phyloP scores from a whole-genome alignment of 2,888 invertebrate species.

The Syrista parreyssii region DNA sequence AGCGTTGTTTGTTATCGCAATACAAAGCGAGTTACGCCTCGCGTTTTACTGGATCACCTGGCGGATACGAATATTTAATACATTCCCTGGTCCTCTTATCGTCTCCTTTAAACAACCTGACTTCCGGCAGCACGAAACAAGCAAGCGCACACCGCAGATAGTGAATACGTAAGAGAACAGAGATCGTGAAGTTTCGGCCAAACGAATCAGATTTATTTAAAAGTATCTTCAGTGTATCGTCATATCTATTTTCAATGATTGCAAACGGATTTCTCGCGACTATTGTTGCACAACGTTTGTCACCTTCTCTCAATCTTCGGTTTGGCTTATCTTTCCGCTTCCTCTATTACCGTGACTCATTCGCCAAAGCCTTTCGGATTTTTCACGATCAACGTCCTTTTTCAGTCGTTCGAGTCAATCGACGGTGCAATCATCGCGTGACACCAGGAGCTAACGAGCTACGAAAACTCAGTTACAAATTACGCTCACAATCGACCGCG shows the following conservation, averaged over 20 bases:
- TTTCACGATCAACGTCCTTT: background rate
- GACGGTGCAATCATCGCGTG: background rate
- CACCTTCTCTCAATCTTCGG: background rate
- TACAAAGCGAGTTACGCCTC: conserved; percentile 14
- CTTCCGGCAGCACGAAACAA: background rate
- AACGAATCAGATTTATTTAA: background rate
- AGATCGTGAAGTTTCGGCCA: background rate
- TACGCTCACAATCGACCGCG: background rate
- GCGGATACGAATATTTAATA: conserved; percentile 34
- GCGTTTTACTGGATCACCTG: conserved; percentile 19
- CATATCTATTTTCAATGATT: background rate
- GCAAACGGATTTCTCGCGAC: background rate
- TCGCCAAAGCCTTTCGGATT: background rate
- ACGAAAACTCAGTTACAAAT: background rate
- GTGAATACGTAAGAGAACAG: background rate
- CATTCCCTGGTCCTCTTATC: conserved; percentile 22
- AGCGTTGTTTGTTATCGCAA: conserved; percentile 28
- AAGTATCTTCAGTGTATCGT: background rate
- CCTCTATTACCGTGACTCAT: background rate
- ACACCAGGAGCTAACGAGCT: background rate
- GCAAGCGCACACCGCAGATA: background rate
- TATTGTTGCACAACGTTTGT: too few relatives aligned
- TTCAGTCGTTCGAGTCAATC: background rate
- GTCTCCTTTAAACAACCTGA: conserved; percentile 13
- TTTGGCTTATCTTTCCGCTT: background rate